phyloP scores from a whole-genome alignment of 1,140 invertebrate species.

The Megathymus violae region DNA sequence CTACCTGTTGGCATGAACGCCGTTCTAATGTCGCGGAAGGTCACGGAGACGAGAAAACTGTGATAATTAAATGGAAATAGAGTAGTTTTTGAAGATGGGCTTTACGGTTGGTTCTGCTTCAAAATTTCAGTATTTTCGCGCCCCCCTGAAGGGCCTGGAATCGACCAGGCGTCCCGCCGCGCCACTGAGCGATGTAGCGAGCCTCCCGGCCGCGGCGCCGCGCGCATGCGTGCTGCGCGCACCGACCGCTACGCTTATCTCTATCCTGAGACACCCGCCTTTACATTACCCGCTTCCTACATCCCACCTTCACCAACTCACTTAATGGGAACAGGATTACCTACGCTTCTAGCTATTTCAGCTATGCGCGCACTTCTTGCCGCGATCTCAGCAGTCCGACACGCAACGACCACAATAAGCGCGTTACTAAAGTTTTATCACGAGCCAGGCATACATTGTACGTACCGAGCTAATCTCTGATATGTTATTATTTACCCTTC shows the following conservation, averaged over 20 bases:
- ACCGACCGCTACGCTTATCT: conserved; percentile 36
- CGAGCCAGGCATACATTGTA: conserved; percentile 7
- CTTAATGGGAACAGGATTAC: conserved; percentile 14
- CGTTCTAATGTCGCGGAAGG: conserved; percentile 2
- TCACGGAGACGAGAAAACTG: conserved; percentile 1
- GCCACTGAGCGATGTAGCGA: conserved; percentile 70
- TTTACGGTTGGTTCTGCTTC: conserved; percentile 55
- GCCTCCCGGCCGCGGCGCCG: conserved; percentile 54
- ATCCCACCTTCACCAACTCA: conserved; percentile 14
- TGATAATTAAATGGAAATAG: conserved; percentile 4
- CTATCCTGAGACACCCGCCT: conserved; percentile 29
- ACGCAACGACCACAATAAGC: conserved; percentile 6
- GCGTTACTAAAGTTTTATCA: conserved; percentile 21
- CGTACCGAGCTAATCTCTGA: not conserved
- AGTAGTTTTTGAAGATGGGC: conserved; percentile 31
- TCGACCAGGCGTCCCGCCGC: conserved; percentile 76
- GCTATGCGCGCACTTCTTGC: not conserved
- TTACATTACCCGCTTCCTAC: conserved; percentile 25
- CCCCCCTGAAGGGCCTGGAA: conserved; percentile 57
- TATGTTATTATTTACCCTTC: conserved; percentile 11
- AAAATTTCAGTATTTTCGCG: conserved; percentile 52
- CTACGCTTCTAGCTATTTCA: not conserved
- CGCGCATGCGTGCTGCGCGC: conserved; percentile 70
- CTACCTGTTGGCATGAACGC: conserved; percentile 17
- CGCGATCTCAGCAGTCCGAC: not conserved